Evolutionary conservation across 2,888 invertebrate genomes (phyloP).

Genomic region (Dolomedes plantarius): DNA sequence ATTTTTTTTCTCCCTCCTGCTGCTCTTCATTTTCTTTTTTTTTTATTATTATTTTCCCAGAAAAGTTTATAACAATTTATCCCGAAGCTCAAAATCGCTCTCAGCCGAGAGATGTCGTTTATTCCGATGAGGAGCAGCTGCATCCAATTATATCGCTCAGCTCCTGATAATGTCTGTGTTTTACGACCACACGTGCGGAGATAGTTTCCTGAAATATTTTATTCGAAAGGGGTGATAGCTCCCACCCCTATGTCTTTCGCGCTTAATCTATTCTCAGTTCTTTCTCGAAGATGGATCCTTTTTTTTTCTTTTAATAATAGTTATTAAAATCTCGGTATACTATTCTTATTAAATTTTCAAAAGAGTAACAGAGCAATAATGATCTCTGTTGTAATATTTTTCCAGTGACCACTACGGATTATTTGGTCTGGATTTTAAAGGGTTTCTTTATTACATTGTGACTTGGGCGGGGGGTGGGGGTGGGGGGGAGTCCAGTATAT

Average conservation of each 20-base stretch:
- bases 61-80: conserved; percentile 26
- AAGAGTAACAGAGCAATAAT: too few species aligned
- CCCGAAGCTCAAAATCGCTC: background rate
- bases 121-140: conserved; percentile 29
- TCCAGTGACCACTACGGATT: too few species aligned
- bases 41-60: background rate
- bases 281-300: background rate
- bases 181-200: conserved; percentile 45
- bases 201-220: conserved; percentile 29
- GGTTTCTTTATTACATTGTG: too few species aligned
- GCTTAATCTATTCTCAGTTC: background rate
- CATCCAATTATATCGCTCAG: conserved; percentile 46
- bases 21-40: background rate
- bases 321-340: too few species aligned
- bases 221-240: background rate
- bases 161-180: conserved; percentile 48
- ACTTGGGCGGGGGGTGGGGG: too few species aligned
- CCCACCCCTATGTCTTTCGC: background rate
- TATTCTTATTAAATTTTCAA: too few species aligned
- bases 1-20: too few species aligned
- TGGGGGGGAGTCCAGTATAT: too few species aligned
- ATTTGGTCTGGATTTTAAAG: too few species aligned
- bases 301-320: too few species aligned
- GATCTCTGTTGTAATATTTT: too few species aligned
- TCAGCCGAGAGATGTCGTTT: background rate